Base-by-base conservation (phyloP, 2,797 vertebrate genomes). In the Onychomys leucogaster region DNA sequence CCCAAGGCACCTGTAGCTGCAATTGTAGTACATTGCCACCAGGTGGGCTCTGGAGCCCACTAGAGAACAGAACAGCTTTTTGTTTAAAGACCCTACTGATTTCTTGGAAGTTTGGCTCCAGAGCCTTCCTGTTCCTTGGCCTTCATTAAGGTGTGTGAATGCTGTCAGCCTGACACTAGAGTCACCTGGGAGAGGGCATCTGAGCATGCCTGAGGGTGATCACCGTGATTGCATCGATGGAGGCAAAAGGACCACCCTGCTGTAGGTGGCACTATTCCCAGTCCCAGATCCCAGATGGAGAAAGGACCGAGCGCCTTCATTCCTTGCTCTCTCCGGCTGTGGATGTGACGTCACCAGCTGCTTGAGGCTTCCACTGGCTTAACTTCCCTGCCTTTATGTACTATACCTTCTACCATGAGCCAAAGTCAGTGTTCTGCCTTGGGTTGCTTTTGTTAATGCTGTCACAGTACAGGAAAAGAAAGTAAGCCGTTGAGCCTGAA, bases 21-120 rank as follows among this genome's bases (percentile, higher is more conserved):
- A 94, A 37, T 91, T 73, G 59, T 69, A 46, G 2, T 11, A 46
- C 27, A 1, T 16, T 43, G 91, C 87, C 97, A 97, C 89, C 78
- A 96, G 95, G 89, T 32, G 94, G 96, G 89, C 94, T 96, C 96
- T 89, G 63, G 73, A 95, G 84, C 78, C 77, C 0, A 73, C 49
- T 21, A n/a, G 34, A 87, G 71, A 92, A 59, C 2, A 6, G 69
- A 55, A n/a, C 25, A 29, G 19, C 77, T 63, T 91, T 96, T 90
- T 92, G n/a, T 43, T 83, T 57, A n/a, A 84, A 23, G 12, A 29
- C 29, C 2, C 41, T 43, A 59, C 17, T 49, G 61, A 6, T 49
- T 34, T 77, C 69, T 84, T 67, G 75, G 41, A 84, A 46, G 61
- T 83, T n/a, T 90, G 76, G 46, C 25, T 78, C 76, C 23, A 34